phyloP scores from a whole-genome alignment of 2,797 vertebrate genomes.

The Dromococcyx pavoninus region DNA sequence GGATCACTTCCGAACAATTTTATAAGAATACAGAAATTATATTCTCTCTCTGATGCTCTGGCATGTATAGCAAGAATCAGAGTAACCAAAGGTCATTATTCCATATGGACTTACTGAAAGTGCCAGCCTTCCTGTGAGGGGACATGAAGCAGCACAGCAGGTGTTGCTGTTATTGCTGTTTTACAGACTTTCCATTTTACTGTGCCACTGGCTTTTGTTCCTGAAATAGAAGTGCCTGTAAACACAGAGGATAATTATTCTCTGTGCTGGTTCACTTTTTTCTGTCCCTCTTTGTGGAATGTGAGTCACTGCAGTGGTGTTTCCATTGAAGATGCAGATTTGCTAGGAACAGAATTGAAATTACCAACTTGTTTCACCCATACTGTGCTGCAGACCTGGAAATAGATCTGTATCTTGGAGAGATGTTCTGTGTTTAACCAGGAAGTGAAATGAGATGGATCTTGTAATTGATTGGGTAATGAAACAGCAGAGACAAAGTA shows the following conservation, averaged over 20 bases:
- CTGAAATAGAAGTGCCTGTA: neutral
- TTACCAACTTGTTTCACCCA: neutral
- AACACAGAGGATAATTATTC: neutral
- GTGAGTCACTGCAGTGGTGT: neutral
- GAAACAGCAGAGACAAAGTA: neutral
- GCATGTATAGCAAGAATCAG: neutral
- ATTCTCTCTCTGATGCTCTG: neutral
- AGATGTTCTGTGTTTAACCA: neutral
- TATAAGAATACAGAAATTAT: neutral
- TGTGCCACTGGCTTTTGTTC: neutral
- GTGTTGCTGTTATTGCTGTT: neutral
- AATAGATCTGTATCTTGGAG: neutral
- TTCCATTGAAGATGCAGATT: neutral
- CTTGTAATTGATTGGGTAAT: neutral
- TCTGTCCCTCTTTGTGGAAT: neutral
- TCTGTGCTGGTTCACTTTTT: neutral
- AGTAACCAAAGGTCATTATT: neutral
- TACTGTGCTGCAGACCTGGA: neutral
- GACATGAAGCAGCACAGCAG: neutral
- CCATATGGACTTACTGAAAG: neutral
- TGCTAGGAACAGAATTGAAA: neutral
- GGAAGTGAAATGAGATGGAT: neutral
- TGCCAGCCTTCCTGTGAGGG: neutral
- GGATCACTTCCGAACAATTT: neutral
- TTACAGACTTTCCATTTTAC: neutral